Evolutionary conservation across 2,888 invertebrate species (phyloP).

Genomic region (Gastrophysa polygoni): DNA sequence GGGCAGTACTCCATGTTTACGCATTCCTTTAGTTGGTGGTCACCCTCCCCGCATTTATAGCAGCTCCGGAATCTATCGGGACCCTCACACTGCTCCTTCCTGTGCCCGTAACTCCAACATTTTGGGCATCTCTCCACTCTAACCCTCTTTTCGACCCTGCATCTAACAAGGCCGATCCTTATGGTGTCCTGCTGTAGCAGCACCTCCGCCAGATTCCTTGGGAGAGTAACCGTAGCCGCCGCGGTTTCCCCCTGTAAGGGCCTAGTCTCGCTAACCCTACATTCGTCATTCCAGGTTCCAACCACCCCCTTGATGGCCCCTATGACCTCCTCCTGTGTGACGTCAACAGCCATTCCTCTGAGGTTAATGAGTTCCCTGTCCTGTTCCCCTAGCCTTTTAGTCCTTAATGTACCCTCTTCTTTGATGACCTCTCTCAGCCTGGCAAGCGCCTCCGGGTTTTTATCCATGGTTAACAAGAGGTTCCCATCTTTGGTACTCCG

Average conservation of each 20-base stretch:
- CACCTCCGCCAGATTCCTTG: not conserved
- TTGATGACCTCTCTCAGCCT: too few relatives aligned
- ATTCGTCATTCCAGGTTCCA: not conserved
- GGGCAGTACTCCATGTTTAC: not conserved
- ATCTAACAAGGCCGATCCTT: not conserved
- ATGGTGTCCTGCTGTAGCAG: not conserved
- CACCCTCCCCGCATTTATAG: not conserved
- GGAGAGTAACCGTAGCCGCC: not conserved
- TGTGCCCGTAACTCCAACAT: constrained; percentile 2
- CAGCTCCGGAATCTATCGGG: constrained; percentile 1
- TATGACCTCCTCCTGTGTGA: not conserved
- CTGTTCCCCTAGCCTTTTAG: too few relatives aligned
- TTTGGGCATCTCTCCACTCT: not conserved
- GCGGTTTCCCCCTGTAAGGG: not conserved
- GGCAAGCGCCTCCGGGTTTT: not conserved
- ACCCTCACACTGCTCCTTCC: not conserved
- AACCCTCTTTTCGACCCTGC: not conserved
- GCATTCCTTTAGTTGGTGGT: constrained; percentile 3
- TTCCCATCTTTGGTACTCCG: constrained; percentile 5
- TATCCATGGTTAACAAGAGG: not conserved
- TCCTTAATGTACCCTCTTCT: too few relatives aligned
- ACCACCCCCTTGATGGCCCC: not conserved
- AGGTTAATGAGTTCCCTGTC: not conserved
- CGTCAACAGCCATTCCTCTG: constrained; percentile 7
- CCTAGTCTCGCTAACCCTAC: not conserved